Percentiles rank a stretch among this genome's conserved stretches.
These are phyloP conservation scores for Crenuchus spilurus DNA, from an alignment of 2,797 vertebrate genomes.

Conservation along the genomic window DNA sequence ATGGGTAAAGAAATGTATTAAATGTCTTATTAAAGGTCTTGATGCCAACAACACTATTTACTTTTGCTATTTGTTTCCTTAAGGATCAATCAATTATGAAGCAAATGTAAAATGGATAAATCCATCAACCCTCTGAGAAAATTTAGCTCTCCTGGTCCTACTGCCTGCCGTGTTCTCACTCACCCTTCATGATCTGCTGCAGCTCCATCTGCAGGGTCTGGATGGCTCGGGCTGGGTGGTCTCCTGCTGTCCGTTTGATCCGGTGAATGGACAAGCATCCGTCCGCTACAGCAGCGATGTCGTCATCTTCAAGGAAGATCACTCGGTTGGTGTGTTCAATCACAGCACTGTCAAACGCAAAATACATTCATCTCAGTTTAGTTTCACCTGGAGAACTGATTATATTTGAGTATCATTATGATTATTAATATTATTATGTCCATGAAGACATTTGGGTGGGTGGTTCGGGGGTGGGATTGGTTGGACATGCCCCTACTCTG, in stretches of 20 bases:
- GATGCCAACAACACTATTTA: neutral
- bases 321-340: slow-evolving; percentile 97
- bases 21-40: neutral
- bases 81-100: slow-evolving; percentile 51
- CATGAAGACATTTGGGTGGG: neutral
- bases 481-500: too few species aligned
- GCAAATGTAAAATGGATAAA: slow-evolving; percentile 7
- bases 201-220: slow-evolving; percentile 98
- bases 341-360: slow-evolving; percentile 80
- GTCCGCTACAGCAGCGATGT: slow-evolving; percentile 92
- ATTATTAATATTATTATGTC: too few species aligned
- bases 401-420: too few species aligned
- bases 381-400: neutral
- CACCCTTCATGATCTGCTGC: slow-evolving; percentile 98
- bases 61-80: too few species aligned
- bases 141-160: neutral
- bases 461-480: too few species aligned
- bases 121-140: neutral
- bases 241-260: slow-evolving; percentile 89
- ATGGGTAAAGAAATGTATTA: too few species aligned
- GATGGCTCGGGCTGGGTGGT: slow-evolving; percentile 91
- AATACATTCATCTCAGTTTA: too few species aligned
- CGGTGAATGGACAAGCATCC: slow-evolving; percentile 96
- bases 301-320: slow-evolving; percentile 97
- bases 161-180: slow-evolving; percentile 18